Evolutionary conservation across 2,797 vertebrate genomes (phyloP).

Genomic region (Cuniculus paca): DNA sequence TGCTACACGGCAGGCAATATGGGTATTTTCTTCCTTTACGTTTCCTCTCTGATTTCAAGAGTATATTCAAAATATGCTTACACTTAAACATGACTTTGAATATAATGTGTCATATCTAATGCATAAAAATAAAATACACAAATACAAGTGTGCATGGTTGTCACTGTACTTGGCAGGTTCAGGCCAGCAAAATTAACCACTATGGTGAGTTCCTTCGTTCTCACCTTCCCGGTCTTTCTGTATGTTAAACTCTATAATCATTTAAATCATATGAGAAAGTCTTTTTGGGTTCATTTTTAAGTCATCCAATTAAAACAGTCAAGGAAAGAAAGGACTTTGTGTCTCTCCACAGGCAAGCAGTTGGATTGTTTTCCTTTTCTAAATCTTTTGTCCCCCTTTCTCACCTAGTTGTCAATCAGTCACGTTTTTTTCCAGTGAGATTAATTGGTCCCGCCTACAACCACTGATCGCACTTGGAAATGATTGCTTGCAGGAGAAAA

Average conservation of each 20-base stretch:
- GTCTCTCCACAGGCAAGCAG: neutral
- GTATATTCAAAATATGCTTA: neutral
- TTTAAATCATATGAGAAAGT: neutral
- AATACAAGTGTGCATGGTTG: neutral
- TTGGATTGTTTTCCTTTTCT: neutral
- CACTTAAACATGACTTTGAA: neutral
- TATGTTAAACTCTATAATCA: neutral
- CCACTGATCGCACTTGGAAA: neutral
- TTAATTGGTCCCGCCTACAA: neutral
- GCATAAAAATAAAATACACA: neutral
- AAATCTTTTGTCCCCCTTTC: neutral
- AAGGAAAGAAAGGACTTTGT: neutral
- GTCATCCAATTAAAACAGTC: neutral
- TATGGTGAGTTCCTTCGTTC: accelerated
- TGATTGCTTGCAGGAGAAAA: neutral
- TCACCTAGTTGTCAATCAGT: neutral
- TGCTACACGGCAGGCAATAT: neutral
- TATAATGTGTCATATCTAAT: neutral
- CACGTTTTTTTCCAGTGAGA: neutral
- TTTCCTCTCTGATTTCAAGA: neutral
- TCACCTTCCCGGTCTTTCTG: neutral
- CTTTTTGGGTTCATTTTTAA: neutral
- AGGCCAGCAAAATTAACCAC: neutral
- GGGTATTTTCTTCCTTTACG: neutral
- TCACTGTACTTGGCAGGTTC: neutral